Base-by-base conservation (phyloP, 2,113 vertebrate genomes). In the Siphamia tubifer region DNA sequence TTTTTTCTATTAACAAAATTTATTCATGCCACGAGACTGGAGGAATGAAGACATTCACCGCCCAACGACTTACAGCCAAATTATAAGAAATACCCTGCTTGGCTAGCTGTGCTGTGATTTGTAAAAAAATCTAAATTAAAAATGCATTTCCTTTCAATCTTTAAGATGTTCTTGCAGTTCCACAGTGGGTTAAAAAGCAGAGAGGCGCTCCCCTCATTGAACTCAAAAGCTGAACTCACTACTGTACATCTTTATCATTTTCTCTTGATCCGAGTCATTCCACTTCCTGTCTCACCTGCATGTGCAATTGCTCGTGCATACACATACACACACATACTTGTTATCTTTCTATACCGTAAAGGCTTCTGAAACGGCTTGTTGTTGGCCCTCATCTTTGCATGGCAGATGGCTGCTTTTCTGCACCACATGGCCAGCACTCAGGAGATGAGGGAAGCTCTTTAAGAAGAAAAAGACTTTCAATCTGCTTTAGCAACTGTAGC, bases 391-490 rank as follows among this genome's bases (percentile, higher is more conserved):
- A 48, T 85, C 75, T 83, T 49, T 6, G 53, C 64, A 9, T 60
- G 90, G 83, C 90, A 91, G 90, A 92, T 92, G 91, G 89, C 55
- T 66, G 71, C 52, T 68, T 83, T 60, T 68, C 69, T 73, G 79
- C 77, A 54, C 80, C 85, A 86, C 88, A 87, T 85, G 80, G 84
- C 81, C 66, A 6, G 54, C 62, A 83, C 74, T 82, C 81, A 71
- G 74, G 61, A 85, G 79, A 83, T 58, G 77, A 75, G 65, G 57
- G 54, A 67, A 79, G 72, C 78, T 87, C 82, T 87, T 89, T 83
- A 83, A 82, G 81, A 79, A 80, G 82, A 83, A 87, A 87, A 90
- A 86, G 55, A 82, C 85, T 86, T 87, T 84, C 84, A 90, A 81
- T 91, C 84, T 87, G 85, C 70, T 77, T 75, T 38, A 35, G 82